Evolutionary conservation across 2,113 vertebrate species (phyloP), one percentile per base, ranked within the genome.

Genomic region (Varanus komodoensis): DNA sequence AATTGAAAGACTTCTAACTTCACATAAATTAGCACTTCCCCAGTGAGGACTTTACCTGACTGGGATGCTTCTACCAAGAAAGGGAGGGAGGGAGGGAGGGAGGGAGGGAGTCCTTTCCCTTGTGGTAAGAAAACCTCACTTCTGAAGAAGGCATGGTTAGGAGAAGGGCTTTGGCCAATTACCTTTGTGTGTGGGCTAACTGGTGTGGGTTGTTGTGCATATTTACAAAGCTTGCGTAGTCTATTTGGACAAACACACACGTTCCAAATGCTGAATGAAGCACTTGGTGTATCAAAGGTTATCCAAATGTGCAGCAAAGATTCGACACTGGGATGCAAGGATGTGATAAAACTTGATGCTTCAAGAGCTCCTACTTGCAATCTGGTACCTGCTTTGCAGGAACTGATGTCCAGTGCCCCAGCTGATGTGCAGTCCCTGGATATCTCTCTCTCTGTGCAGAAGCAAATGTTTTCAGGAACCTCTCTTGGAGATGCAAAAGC

Each of bases 381-480:
- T 73, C 38, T 11, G 64, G 1, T 95, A 98, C 98, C 95, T 0
- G 87, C 91, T 96, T 98, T 97, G 93, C 99, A 99, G 79, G 95
- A 2, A 32, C 97, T 94, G 21, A 99, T 95, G 87, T 98, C 98
- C 89, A 99, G 94, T 0, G 98, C 96, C 90, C 99, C 99, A 0
- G 96, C 98, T 12, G 95, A 0, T 0, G 97, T 98, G 95, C 98
- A 99, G 86, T 99, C 98, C 27, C 92, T 87, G 79, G 98, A 98
- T 90, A 96, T 7, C 0, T 32, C 0, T 0, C 0, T 0, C 1
- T 99, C 91, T 0, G 8, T 97, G 87, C 99, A 99, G 97, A 96
- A 99, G 52, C 99, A 99, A 0, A 90, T 86, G 87, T 99, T 99
- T 19, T 98, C 98, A 52, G 94, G 94, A 19, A 98, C 99, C 54